Evolutionary conservation across 2,113 vertebrate species (phyloP).

Genomic region (Sylvilagus bachmani): DNA sequence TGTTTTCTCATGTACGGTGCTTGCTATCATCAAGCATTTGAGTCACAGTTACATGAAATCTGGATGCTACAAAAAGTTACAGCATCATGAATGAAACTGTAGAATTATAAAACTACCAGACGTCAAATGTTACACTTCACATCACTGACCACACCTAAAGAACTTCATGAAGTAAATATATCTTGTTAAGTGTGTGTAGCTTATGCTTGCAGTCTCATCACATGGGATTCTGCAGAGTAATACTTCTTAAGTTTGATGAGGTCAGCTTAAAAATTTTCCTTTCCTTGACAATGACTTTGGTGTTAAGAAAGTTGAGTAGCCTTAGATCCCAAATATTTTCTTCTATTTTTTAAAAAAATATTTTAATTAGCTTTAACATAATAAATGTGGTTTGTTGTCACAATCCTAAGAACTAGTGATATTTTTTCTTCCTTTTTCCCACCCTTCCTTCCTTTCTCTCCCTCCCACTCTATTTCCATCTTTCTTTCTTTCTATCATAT

Average conservation of each 20-base stretch:
- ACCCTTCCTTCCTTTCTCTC: no score
- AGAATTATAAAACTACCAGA: not conserved
- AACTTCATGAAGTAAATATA: not conserved
- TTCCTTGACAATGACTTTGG: not conserved
- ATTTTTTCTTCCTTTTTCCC: no score
- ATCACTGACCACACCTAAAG: not conserved
- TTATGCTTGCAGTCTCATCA: not conserved
- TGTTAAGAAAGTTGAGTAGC: not conserved
- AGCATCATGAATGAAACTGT: not conserved
- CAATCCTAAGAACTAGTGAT: no score
- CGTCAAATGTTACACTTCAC: not conserved
- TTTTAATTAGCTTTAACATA: no score
- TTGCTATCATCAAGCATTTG: not conserved
- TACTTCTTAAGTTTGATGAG: not conserved
- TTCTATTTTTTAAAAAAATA: no score
- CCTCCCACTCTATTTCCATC: no score
- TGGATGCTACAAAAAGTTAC: not conserved
- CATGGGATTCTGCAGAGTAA: not conserved
- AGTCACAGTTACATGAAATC: constrained; percentile 17
- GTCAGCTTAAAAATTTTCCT: not conserved
- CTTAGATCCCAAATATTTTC: not conserved
- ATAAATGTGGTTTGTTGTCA: no score
- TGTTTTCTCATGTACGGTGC: not conserved
- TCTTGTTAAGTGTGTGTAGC: not conserved
- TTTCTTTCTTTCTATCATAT: no score